phyloP scores from a whole-genome alignment of 2,113 vertebrate species.

The Neofelis nebulosa region DNA sequence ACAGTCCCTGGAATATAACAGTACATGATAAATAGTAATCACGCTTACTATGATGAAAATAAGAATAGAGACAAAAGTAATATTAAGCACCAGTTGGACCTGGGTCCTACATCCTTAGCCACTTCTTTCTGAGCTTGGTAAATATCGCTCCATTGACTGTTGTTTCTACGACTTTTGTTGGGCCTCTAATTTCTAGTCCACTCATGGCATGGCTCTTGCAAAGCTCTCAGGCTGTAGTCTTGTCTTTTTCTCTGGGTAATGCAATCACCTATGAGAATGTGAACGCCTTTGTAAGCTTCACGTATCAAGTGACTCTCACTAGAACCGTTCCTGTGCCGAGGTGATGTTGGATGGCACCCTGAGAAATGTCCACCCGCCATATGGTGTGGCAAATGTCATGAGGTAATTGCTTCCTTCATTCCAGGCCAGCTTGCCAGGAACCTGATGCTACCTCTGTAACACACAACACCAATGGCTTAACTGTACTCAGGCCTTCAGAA shows the following conservation, averaged over 20 bases:
- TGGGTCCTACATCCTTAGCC: neutral
- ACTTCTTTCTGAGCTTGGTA: neutral
- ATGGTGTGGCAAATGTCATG: conserved; percentile 61
- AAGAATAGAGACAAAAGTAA: neutral
- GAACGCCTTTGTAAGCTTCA: neutral
- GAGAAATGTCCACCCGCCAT: conserved; percentile 42
- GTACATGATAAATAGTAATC: neutral
- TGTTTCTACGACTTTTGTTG: neutral
- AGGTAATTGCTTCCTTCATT: conserved; percentile 59
- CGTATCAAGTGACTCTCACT: conserved; percentile 3
- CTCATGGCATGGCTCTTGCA: neutral
- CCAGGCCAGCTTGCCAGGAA: conserved; percentile 27
- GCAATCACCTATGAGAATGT: neutral
- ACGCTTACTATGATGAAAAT: neutral
- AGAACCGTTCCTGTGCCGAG: neutral
- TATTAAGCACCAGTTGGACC: neutral
- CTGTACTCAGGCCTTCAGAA: conserved; percentile 18
- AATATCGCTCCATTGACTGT: neutral
- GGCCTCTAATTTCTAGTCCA: neutral
- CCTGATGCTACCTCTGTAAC: neutral
- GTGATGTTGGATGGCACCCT: conserved; percentile 20
- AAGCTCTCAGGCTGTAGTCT: neutral
- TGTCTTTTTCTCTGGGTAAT: neutral
- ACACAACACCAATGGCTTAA: conserved; percentile 32
- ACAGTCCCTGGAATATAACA: neutral